phyloP scores from a whole-genome alignment of 2,797 vertebrate genomes.

The Gallirallus australis region DNA sequence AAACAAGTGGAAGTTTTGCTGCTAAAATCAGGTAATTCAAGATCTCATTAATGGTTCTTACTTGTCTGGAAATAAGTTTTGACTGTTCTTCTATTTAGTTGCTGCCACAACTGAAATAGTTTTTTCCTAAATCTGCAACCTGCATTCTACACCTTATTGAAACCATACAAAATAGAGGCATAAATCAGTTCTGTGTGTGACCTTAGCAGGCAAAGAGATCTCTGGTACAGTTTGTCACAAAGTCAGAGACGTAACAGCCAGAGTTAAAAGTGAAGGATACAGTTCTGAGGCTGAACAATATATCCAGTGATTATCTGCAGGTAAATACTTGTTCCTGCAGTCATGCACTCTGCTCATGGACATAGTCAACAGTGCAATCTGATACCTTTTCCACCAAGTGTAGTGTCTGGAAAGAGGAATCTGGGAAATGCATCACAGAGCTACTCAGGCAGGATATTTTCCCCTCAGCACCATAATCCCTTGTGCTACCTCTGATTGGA shows the following conservation, averaged over 20 bases:
- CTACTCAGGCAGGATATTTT: slow-evolving; percentile 31
- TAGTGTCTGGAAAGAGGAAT: slow-evolving; percentile 38
- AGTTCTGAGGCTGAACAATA: background rate
- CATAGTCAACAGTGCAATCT: slow-evolving; percentile 3
- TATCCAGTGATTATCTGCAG: slow-evolving; percentile 35
- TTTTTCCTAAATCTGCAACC: background rate
- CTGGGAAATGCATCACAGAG: slow-evolving; percentile 56
- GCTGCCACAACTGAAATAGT: background rate
- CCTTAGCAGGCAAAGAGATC: background rate
- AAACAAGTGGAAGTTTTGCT: background rate
- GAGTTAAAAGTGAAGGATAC: background rate
- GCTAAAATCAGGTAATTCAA: background rate
- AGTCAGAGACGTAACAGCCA: background rate
- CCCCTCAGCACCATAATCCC: slow-evolving; percentile 22
- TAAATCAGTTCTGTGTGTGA: slow-evolving; percentile 19
- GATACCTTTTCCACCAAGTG: slow-evolving; percentile 21
- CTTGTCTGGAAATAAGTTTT: slow-evolving; percentile 42
- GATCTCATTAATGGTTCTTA: background rate
- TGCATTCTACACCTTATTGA: background rate
- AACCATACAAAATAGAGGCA: background rate
- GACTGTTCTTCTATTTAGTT: slow-evolving; percentile 14
- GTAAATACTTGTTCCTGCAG: slow-evolving; percentile 40
- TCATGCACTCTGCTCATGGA: background rate
- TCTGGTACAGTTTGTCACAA: background rate
- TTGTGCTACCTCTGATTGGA: slow-evolving; percentile 7